phyloP scores from a whole-genome alignment of 2,888 invertebrate genomes.

The Geophilus truncorum region DNA sequence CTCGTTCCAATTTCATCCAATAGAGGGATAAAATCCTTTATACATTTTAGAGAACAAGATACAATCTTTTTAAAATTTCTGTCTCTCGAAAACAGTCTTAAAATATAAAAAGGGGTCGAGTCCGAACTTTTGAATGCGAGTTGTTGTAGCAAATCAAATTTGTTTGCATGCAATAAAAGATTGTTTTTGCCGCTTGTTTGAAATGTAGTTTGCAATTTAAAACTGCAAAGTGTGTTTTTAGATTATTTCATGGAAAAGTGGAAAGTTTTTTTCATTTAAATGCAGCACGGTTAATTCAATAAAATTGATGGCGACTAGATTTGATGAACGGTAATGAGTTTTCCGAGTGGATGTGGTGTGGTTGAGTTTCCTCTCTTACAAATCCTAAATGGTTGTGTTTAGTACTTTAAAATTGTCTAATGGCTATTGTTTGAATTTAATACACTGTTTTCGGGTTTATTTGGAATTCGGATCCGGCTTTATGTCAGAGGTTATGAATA shows the following conservation, averaged over 20 bases:
- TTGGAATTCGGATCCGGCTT: not conserved
- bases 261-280: not conserved
- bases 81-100: not conserved
- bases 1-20: conserved; percentile 8
- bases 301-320: not conserved
- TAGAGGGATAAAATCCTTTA: conserved; percentile 4
- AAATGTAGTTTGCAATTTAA: not conserved
- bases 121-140: not conserved
- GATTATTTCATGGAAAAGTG: not conserved
- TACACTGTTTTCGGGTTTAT: not conserved
- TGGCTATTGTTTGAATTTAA: not conserved
- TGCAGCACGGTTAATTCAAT: not conserved
- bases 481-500: no score
- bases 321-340: conserved; percentile 18
- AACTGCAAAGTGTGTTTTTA: not conserved
- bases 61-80: conserved; percentile 13
- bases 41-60: conserved; percentile 2
- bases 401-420: not conserved
- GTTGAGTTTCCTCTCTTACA: not conserved
- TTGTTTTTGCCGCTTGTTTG: not conserved
- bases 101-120: not conserved
- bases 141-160: conserved; percentile 7
- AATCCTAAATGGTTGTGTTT: not conserved
- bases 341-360: not conserved
- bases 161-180: not conserved